A percentile compares a stretch with the other conserved stretches of the same genome.
Evolutionary conservation across 2,888 invertebrate genomes (phyloP).

Genomic region (Malthinus seriepunctatus): DNA sequence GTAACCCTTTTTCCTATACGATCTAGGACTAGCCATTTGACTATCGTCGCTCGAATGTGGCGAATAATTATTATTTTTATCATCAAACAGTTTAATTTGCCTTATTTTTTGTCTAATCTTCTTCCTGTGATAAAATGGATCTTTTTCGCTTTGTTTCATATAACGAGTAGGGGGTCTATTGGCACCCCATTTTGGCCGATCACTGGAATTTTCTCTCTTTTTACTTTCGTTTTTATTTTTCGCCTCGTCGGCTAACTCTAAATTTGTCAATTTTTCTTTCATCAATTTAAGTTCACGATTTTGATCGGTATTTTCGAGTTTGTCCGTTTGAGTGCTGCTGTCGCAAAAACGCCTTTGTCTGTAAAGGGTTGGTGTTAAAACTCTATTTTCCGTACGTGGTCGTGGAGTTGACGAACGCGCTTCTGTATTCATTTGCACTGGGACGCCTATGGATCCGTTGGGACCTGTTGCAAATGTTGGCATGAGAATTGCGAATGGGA

Average conservation of each 20-base stretch:
- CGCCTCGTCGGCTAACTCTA: conserved; percentile 57
- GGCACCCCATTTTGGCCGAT: conserved; percentile 75
- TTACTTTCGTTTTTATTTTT: conserved; percentile 59
- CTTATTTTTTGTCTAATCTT: conserved; percentile 69
- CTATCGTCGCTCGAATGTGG: conserved; percentile 68
- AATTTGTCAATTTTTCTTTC: conserved; percentile 54
- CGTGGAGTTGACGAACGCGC: conserved; percentile 27
- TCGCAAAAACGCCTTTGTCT: conserved; percentile 60
- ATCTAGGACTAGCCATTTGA: conserved; percentile 61
- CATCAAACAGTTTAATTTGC: conserved; percentile 55
- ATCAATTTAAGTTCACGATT: conserved; percentile 40
- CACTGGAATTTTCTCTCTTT: conserved; percentile 62
- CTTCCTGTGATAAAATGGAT: conserved; percentile 77
- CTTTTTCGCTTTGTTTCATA: conserved; percentile 88
- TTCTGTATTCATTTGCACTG: conserved; percentile 33
- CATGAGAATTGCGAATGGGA: conserved; percentile 65
- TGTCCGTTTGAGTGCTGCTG: conserved; percentile 71
- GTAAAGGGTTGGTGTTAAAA: conserved; percentile 64
- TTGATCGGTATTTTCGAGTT: conserved; percentile 44
- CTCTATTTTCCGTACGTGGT: conserved; percentile 55
- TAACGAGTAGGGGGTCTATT: conserved; percentile 80
- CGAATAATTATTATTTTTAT: conserved; percentile 60
- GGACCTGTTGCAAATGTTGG: conserved; percentile 50
- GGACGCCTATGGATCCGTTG: conserved; percentile 39
- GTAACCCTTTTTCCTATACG: conserved; percentile 53